A percentile compares a stretch with the other conserved stretches of the same genome.
These are phyloP conservation scores for Urocyon cinereoargenteus DNA, from an alignment of 2,797 vertebrate genomes.

Conservation along the genomic window DNA sequence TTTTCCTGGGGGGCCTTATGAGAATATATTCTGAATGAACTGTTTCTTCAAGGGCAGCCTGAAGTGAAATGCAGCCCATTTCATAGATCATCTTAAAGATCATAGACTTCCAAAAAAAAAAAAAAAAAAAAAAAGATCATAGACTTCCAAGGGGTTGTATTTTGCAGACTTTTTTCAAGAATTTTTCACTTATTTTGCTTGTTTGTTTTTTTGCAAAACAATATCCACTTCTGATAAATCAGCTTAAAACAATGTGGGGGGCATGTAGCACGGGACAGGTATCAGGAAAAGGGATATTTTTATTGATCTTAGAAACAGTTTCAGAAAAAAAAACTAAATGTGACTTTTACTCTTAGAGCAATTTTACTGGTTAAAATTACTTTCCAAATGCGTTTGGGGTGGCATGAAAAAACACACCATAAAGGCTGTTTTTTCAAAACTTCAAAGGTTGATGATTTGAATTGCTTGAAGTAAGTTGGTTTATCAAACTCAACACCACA, in stretches of 20 bases:
- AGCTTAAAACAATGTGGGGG: background rate
- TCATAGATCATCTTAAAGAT: background rate
- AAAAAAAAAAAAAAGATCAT: too few relatives aligned
- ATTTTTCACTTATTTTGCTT: background rate
- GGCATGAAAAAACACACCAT: background rate
- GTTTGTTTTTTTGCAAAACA: background rate
- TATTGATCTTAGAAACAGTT: conserved; percentile 1
- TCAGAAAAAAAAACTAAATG: background rate
- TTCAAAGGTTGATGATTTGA: conserved; percentile 54
- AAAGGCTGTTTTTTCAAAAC: conserved; percentile 61
- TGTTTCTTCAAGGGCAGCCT: background rate
- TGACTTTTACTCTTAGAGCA: conserved; percentile 4
- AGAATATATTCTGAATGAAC: background rate
- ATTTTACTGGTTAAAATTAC: conserved; percentile 65
- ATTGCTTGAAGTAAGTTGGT: background rate
- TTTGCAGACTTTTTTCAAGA: background rate
- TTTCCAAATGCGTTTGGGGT: conserved; percentile 29
- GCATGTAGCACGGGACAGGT: background rate
- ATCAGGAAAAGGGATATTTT: background rate
- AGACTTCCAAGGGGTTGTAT: background rate
- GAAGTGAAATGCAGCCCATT: background rate
- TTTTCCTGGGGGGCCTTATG: background rate
- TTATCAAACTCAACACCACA: background rate
- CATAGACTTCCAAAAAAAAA: background rate
- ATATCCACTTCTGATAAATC: background rate